Conservation (phyloP, 2,113 vertebrate genomes). For the Spermophilus dauricus region DNA sequence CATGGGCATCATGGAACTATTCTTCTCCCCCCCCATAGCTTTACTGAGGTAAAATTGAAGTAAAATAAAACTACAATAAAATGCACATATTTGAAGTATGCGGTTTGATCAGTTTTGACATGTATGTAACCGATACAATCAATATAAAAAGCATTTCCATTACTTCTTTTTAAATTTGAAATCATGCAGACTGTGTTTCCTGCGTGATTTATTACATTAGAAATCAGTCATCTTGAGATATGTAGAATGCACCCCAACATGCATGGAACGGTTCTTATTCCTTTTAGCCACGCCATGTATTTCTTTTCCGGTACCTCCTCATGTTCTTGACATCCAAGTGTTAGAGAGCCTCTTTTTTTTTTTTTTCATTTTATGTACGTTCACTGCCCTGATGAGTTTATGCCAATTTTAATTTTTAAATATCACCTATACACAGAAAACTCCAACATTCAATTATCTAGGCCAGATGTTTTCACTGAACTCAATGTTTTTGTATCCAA, state of each 20-base stretch:
- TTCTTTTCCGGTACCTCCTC: background rate
- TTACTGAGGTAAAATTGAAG: no score
- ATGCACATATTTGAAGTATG: no score
- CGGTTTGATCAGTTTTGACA: no score
- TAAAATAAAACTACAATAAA: no score
- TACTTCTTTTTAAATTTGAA: no score
- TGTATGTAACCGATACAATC: no score
- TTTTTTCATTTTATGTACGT: background rate
- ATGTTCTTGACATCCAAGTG: background rate
- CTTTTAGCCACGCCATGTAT: background rate
- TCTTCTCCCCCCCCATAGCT: no score
- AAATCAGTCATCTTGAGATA: no score
- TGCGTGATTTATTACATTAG: no score
- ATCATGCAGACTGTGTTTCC: no score
- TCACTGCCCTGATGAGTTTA: background rate
- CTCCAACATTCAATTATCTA: background rate
- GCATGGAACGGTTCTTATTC: background rate
- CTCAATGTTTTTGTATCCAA: background rate
- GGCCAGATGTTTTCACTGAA: background rate
- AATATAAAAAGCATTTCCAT: no score
- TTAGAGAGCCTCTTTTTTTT: background rate
- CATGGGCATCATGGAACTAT: background rate
- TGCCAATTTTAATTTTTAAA: background rate
- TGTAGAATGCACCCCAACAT: no score
- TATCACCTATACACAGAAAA: background rate